Percentiles rank a stretch among this genome's conserved stretches.
Conservation (phyloP, 2,888 invertebrate genomes). For the Pristionchus japonicus region DNA sequence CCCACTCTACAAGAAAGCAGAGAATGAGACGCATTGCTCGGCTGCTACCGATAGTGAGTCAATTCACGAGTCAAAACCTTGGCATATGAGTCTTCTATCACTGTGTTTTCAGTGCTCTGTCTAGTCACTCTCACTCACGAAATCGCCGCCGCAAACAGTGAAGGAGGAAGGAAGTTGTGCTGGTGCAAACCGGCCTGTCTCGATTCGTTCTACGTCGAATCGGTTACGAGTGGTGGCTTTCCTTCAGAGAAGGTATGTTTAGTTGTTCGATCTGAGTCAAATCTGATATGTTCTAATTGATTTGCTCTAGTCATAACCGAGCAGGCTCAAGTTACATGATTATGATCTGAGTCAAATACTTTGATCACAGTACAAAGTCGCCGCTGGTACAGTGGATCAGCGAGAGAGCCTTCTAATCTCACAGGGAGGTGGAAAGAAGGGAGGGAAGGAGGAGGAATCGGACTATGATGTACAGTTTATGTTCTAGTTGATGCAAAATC, state of each 20-base stretch:
- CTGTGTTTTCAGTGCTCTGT: slow-evolving; percentile 1
- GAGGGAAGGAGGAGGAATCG: too few species aligned
- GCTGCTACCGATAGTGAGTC: neutral
- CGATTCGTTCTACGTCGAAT: neutral
- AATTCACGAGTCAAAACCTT: too few species aligned
- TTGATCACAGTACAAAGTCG: slow-evolving; percentile 34
- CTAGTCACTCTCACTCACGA: neutral
- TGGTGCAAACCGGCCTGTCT: neutral
- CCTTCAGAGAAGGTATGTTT: neutral
- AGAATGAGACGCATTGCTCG: neutral
- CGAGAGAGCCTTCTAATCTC: too few species aligned
- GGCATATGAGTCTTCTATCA: neutral
- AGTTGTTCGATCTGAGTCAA: neutral
- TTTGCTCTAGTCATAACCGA: too few species aligned
- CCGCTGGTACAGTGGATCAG: slow-evolving; percentile 13
- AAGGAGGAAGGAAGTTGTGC: neutral
- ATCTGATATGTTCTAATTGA: neutral
- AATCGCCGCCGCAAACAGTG: neutral
- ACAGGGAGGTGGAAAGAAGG: too few species aligned
- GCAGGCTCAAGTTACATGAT: too few species aligned
- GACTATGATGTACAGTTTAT: too few species aligned
- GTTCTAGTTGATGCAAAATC: too few species aligned
- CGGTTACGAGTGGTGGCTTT: neutral
- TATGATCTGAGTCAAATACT: too few species aligned
- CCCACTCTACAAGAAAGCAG: neutral